A percentile compares a stretch with the other conserved stretches of the same genome.
These are phyloP conservation scores for Coecobrya sp. DNA, from an alignment of 2,888 invertebrate species.

Conservation along the genomic window DNA sequence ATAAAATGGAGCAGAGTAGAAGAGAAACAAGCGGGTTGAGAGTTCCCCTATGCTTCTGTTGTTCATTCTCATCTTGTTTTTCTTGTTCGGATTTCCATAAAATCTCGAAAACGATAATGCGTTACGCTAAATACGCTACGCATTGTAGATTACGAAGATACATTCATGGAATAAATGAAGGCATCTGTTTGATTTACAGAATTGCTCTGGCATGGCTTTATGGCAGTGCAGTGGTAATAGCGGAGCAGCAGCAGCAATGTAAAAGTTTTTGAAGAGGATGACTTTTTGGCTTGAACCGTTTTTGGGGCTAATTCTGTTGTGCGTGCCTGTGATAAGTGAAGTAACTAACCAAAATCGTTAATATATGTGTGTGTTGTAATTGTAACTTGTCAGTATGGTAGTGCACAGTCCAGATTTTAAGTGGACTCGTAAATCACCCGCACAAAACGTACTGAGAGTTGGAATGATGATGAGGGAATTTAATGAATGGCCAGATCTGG, in stretches of 20 bases:
- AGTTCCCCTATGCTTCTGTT: constrained; percentile 32
- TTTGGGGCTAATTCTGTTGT: constrained; percentile 67
- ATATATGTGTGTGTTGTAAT: not conserved
- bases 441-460: not conserved
- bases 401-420: constrained; percentile 72
- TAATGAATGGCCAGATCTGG: constrained; percentile 60
- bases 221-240: too few species aligned
- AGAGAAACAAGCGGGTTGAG: not conserved
- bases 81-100: constrained; percentile 67
- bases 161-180: not conserved
- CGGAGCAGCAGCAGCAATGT: too few species aligned
- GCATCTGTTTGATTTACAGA: constrained; percentile 76
- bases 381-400: constrained; percentile 32
- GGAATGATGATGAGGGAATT: constrained; percentile 64
- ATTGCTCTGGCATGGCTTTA: constrained; percentile 16
- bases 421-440: constrained; percentile 77
- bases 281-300: constrained; percentile 19
- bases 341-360: constrained; percentile 78
- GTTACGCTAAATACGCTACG: not conserved
- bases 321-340: constrained; percentile 17
- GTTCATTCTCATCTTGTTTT: not conserved
- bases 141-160: not conserved
- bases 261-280: not conserved
- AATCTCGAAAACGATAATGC: constrained; percentile 38
- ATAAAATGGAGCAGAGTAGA: constrained; percentile 13